Conservation (phyloP, 2,113 vertebrate species). For the Cynopterus brachyotis region DNA sequence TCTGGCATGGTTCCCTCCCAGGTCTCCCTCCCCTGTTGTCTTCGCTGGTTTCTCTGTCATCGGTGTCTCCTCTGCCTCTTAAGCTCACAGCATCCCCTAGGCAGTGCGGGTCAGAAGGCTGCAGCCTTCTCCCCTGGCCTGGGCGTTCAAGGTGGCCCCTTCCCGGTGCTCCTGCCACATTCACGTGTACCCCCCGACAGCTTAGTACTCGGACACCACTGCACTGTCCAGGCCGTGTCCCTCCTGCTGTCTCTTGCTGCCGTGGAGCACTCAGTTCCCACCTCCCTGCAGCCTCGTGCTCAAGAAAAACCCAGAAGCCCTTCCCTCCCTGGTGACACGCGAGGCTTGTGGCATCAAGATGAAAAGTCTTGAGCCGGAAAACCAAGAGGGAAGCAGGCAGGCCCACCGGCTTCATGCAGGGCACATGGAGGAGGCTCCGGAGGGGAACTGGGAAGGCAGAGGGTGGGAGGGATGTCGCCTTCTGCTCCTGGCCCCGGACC, state of each 20-base stretch:
- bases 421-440: background rate
- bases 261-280: background rate
- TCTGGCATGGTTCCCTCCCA: background rate
- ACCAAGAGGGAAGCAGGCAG: background rate
- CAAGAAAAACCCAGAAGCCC: background rate
- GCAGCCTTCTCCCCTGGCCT: fast-evolving
- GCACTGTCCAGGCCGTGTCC: fast-evolving
- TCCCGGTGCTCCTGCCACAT: background rate
- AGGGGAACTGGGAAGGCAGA: background rate
- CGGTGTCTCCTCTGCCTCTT: background rate
- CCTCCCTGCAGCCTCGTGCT: background rate
- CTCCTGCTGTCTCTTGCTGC: background rate
- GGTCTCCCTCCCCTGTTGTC: fast-evolving
- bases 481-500: fast-evolving
- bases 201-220: background rate
- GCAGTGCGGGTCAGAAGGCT: background rate
- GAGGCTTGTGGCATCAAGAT: background rate
- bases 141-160: fast-evolving
- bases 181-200: fast-evolving
- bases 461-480: background rate
- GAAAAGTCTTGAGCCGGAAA: background rate
- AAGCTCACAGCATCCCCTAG: fast-evolving
- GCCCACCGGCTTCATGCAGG: fast-evolving
- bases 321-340: background rate
- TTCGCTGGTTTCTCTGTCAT: background rate